These are phyloP conservation scores for Aphelinus atriplicis DNA, from an alignment of 1,140 invertebrate species.

Conservation along the genomic window DNA sequence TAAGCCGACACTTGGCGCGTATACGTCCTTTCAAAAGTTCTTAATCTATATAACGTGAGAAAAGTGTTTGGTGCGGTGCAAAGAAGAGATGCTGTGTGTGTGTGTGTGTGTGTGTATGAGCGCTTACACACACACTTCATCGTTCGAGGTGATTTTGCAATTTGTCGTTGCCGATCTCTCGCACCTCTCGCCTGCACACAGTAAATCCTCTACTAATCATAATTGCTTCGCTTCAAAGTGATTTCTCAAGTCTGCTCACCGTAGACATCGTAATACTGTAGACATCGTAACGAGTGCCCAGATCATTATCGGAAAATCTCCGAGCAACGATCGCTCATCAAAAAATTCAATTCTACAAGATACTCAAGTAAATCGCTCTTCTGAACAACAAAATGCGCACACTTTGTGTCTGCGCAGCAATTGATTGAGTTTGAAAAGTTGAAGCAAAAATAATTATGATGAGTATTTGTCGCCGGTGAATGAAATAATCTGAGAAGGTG, in stretches of 20 bases:
- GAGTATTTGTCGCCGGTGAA: too few relatives aligned
- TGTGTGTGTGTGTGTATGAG: not conserved
- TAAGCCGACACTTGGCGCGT: not conserved
- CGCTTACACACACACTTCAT: not conserved
- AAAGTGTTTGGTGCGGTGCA: not conserved
- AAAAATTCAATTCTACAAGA: too few relatives aligned
- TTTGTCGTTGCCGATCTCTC: not conserved
- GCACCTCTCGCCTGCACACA: not conserved
- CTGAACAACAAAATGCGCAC: too few relatives aligned
- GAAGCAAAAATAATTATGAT: too few relatives aligned
- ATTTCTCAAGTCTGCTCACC: conserved; percentile 5
- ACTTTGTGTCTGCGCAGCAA: too few relatives aligned
- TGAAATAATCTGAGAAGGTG: too few relatives aligned
- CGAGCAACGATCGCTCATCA: too few relatives aligned
- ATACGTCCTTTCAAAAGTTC: conserved; percentile 18
- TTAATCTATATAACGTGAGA: conserved; percentile 23
- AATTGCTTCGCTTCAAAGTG: conserved; percentile 22
- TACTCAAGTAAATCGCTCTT: too few relatives aligned
- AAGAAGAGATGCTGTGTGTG: too few relatives aligned
- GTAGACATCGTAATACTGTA: not conserved
- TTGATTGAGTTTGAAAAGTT: too few relatives aligned
- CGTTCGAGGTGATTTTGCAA: conserved; percentile 3
- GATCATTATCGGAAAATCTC: conserved; percentile 8
- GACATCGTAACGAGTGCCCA: not conserved
- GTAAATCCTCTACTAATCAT: conserved; percentile 19